These are phyloP conservation scores for Bradypodion pumilum DNA, from an alignment of 2,797 vertebrate genomes.

Conservation along the genomic window DNA sequence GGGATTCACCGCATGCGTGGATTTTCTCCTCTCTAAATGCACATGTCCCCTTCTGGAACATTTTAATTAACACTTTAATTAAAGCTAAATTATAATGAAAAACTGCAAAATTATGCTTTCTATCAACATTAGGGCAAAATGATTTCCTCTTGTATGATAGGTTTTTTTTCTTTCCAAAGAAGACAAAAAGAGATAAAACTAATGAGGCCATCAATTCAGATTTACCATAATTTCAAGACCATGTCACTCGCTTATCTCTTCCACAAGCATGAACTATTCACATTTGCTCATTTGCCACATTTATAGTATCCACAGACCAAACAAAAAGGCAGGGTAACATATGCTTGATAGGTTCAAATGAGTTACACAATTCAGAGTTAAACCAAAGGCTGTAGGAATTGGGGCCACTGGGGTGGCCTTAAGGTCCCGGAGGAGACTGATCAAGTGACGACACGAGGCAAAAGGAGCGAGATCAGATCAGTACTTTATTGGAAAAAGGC, in stretches of 20 bases:
- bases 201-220: conserved; percentile 83
- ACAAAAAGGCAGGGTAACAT: conserved; percentile 25
- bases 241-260: conserved; percentile 79
- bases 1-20: conserved; percentile 61
- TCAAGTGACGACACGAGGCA: too few species aligned
- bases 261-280: conserved; percentile 70
- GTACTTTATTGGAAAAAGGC: too few species aligned
- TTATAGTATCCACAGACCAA: conserved; percentile 51
- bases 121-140: conserved; percentile 80
- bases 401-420: too few species aligned
- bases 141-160: conserved; percentile 80
- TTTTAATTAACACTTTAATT: conserved; percentile 82
- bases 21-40: conserved; percentile 64
- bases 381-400: fast-evolving
- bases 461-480: too few species aligned
- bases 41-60: conserved; percentile 78
- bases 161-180: conserved; percentile 72
- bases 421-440: too few species aligned
- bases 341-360: conserved; percentile 28
- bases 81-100: conserved; percentile 80
- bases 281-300: conserved; percentile 49
- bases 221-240: conserved; percentile 78
- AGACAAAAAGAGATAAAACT: conserved; percentile 81
- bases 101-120: conserved; percentile 78
- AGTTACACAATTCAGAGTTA: background rate